Conservation (phyloP, 2,797 vertebrate species). For the Sternarchorhynchus goeldii region DNA sequence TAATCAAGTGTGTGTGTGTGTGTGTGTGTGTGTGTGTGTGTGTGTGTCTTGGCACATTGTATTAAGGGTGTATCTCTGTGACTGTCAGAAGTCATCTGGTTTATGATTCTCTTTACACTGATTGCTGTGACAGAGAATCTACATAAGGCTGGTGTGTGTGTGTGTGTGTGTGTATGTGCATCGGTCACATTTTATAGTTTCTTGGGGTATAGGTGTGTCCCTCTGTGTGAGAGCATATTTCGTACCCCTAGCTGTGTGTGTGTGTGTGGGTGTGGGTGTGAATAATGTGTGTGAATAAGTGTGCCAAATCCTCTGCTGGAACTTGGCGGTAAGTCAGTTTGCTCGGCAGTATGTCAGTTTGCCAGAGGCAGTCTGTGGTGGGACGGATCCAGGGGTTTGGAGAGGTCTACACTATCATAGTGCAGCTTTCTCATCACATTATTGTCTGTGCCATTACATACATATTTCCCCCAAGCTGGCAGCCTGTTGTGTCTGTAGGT, state of each 20-base stretch:
- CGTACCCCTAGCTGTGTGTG: neutral
- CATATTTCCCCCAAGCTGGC: neutral
- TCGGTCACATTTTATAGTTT: neutral
- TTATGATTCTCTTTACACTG: conserved; percentile 60
- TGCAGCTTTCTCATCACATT: neutral
- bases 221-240: conserved; percentile 3
- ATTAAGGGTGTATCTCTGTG: conserved; percentile 63
- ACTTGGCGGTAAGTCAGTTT: conserved; percentile 34
- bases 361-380: conserved; percentile 41
- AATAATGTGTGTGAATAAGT: conserved; percentile 15
- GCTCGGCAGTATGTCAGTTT: conserved; percentile 11
- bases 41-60: conserved; percentile 43
- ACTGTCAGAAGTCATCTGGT: conserved; percentile 62
- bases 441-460: neutral
- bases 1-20: neutral
- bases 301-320: conserved; percentile 1
- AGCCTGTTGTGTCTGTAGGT: neutral
- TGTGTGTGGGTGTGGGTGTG: conserved; percentile 2
- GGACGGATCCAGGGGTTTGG: conserved; percentile 18
- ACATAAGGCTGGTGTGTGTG: conserved; percentile 23
- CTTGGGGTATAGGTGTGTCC: conserved; percentile 26
- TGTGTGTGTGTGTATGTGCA: neutral
- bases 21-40: neutral
- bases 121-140: conserved; percentile 55
- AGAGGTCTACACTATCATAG: neutral